Percentiles rank a stretch among this genome's conserved stretches.
These are phyloP conservation scores for Ophiodon elongatus DNA, from an alignment of 2,113 vertebrate genomes.

Conservation along the genomic window DNA sequence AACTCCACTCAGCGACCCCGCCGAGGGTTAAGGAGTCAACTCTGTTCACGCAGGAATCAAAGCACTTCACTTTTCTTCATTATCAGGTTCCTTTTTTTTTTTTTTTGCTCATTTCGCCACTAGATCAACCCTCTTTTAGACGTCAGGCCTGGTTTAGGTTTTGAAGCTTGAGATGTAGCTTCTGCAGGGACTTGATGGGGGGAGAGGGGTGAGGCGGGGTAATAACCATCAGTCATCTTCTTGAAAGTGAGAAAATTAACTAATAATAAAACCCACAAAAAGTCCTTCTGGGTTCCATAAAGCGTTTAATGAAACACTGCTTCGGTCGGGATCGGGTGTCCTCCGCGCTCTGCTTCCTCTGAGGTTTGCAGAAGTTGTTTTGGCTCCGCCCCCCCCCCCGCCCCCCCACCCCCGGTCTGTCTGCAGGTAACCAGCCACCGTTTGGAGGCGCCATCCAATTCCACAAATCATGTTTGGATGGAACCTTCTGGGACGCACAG, in stretches of 20 bases:
- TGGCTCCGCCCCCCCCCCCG: not conserved
- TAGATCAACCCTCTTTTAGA: not conserved
- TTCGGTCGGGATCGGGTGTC: not conserved
- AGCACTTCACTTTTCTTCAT: constrained; percentile 18
- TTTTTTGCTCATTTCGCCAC: not conserved
- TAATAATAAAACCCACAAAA: no score
- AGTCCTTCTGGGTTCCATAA: no score
- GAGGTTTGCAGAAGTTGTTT: not conserved
- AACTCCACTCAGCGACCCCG: constrained; percentile 21
- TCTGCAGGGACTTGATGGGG: not conserved
- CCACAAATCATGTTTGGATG: not conserved
- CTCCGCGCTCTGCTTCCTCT: not conserved
- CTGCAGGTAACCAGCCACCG: not conserved
- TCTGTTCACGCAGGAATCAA: not conserved
- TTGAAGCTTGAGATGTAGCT: not conserved
- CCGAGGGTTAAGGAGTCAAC: not conserved
- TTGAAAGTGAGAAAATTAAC: no score
- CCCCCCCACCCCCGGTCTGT: not conserved
- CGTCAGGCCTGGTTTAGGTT: not conserved
- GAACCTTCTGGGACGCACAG: not conserved
- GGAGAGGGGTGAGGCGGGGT: no score
- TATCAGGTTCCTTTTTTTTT: not conserved
- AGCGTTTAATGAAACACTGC: not conserved
- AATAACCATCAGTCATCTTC: not conserved
- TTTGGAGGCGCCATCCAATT: not conserved